Conservation (phyloP, 2,113 vertebrate species). For the Tauraco erythrolophus region DNA sequence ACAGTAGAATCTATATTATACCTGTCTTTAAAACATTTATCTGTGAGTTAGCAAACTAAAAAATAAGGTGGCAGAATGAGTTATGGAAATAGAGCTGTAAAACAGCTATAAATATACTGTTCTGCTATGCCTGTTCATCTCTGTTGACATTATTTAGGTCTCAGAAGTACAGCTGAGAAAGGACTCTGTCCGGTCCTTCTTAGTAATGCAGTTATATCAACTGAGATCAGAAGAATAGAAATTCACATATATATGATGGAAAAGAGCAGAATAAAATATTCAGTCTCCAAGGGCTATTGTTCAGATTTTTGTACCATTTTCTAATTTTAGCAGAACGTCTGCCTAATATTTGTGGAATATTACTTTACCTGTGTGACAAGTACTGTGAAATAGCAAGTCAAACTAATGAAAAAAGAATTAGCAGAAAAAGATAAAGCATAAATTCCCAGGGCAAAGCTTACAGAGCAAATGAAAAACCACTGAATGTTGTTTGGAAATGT, state of each 20-base stretch:
- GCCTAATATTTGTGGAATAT: not conserved
- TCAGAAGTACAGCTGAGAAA: not conserved
- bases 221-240: not conserved
- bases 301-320: not conserved
- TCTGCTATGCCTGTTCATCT: not conserved
- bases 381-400: not conserved
- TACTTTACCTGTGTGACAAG: not conserved
- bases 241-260: not conserved
- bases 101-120: not conserved
- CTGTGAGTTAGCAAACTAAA: not conserved
- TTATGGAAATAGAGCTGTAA: not conserved
- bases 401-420: conserved; percentile 29
- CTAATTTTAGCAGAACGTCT: not conserved
- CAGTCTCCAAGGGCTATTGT: not conserved
- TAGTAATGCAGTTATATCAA: not conserved
- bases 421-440: not conserved
- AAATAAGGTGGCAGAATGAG: not conserved
- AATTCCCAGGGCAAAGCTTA: not conserved
- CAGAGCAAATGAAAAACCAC: not conserved
- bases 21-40: not conserved
- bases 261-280: not conserved
- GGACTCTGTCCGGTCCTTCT: not conserved
- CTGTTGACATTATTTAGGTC: not conserved
- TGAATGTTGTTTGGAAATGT: not conserved
- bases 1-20: not conserved